Evolutionary conservation across 2,113 vertebrate species (phyloP), one percentile per base, ranked within the genome.

Genomic region (Prionailurus viverrinus): DNA sequence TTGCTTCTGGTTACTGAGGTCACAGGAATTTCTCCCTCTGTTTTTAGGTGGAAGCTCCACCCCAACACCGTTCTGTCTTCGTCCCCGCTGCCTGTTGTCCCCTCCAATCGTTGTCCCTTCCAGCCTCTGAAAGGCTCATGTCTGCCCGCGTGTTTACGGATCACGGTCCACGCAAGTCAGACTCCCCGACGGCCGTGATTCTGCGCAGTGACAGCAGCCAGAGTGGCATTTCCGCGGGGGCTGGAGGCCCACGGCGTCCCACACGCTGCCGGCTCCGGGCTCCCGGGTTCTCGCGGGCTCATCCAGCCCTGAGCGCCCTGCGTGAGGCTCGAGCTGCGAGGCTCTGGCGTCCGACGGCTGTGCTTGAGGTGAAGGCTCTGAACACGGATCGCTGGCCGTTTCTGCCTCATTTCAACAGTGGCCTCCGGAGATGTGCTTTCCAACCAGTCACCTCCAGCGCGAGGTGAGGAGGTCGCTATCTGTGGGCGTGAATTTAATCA

Each of bases 251-350:
- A 68, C 58, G 45, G 45, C 14, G 0, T 19, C 36, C 45, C n/a
- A 9, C 10, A 33, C 1, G 18, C 14, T 53, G 9, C 4, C 1
- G 55, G 16, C 33, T 41, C 3, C 0, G 16, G 16, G 10, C n/a
- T 48, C 87, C 51, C 25, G 3, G 6, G 45, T 36, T 29, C 69
- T 15, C 6, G 5, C 41, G 1, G 41, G 41, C 41, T 41, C 39
- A 6, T 25, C 8, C 7, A 41, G 4, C 29, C n/a, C 48, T 10
- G 5, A 18, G 15, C n/a, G 16, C 55, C 21, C 15, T 4, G 18
- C 7, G 4, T 7, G 66, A 0, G 23, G 51, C 1, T 2, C 0
- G 1, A 65, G 73, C 25, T 1, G 0, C 1, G 45, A 41, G 78
- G 53, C 3, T 9, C 66, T 3, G 4, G 29, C 0, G 5, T 6